Evolutionary conservation across 2,797 vertebrate genomes (phyloP), one percentile per base, ranked within the genome.

Genomic region (Nannoperca obscura): DNA sequence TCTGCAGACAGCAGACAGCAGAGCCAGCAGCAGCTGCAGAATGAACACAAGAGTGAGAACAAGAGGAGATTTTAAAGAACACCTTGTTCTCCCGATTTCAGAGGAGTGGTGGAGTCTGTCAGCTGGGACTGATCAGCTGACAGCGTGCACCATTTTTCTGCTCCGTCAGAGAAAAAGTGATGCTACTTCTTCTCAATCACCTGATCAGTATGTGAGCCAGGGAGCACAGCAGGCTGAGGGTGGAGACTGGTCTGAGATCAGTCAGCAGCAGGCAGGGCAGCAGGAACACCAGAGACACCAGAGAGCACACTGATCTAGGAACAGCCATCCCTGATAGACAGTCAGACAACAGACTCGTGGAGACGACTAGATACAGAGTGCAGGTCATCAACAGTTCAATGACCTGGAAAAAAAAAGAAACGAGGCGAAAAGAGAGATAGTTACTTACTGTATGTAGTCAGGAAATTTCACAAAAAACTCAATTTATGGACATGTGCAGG

Each of bases 151-250:
- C 24, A 7, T n/a, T 40, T 1, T 42, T 22, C 60, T 1, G n/a
- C 36, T 62, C 46, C 19, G 47, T 57, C 50, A 50, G 38, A 42
- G 55, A 36, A 44, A 59, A 64, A 32, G 9, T 6, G 30, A 11
- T 27, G 4, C 22, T 2, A 2, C 47, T 69, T 47, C 27, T 17
- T 7, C 17, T 66, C 27, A 17, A 13, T 89, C 74, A 95, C 91
- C 95, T 92, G 88, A 96, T 93, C 24, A 96, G 71, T 61, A 96
- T 90, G 86, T 97, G 96, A 58, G 94, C 94, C 80, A 97, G 78
- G 20, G 96, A 96, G 86, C 96, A 97, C 79, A 97, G 94, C 78
- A 96, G 88, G 78, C 94, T 96, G 83, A 96, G 91, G 1, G 90
- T 94, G 53, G 93, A 96, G 79, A 96, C 94, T 68, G 92, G 91